phyloP scores from a whole-genome alignment of 2,888 invertebrate species.

The Idaea dimidiata region DNA sequence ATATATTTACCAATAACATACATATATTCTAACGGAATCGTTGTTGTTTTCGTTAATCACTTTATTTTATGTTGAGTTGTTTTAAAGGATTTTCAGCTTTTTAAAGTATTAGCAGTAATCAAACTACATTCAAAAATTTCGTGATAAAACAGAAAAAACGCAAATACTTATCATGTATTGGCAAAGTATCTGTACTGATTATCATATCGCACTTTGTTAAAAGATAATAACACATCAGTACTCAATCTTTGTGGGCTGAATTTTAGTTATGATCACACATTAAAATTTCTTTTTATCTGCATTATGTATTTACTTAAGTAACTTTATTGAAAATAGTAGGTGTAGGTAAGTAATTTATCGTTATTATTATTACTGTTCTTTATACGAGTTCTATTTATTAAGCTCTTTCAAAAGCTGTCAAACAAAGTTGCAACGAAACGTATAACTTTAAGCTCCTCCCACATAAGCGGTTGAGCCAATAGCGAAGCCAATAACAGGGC shows the following conservation, averaged over 20 bases:
- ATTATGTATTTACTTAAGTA: neutral
- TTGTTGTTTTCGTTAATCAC: no score
- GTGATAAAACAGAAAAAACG: conserved; percentile 31
- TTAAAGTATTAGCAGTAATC: neutral
- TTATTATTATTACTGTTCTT: no score
- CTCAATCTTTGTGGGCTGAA: neutral
- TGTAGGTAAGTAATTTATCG: no score
- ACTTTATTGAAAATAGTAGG: no score
- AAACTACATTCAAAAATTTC: neutral
- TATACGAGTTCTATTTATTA: neutral
- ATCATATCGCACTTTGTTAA: conserved; percentile 22
- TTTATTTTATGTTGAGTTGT: neutral
- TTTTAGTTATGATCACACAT: conserved; percentile 58
- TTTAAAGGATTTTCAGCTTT: neutral
- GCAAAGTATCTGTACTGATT: conserved; percentile 3
- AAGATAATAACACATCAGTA: neutral
- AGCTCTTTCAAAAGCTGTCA: neutral
- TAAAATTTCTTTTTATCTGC: neutral
- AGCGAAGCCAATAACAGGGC: neutral
- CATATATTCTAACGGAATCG: no score
- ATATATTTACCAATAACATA: neutral
- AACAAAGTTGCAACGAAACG: neutral
- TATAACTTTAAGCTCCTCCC: conserved; percentile 3
- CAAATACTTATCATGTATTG: neutral
- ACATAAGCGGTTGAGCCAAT: conserved; percentile 3